Conservation (phyloP, 2,113 vertebrate species). For the Caloenas nicobarica region DNA sequence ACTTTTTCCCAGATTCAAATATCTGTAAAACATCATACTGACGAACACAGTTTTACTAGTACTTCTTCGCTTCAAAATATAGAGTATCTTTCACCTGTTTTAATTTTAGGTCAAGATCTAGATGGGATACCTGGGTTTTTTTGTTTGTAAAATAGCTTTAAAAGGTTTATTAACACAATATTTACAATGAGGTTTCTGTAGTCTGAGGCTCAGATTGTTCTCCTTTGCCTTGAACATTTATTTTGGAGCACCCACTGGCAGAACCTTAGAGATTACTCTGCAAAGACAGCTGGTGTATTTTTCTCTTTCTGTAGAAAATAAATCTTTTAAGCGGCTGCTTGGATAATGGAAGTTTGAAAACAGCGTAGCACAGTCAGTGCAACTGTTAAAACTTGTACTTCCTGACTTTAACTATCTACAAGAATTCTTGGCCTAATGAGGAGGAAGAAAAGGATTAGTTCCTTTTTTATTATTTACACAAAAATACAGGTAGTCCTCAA, state of each 20-base stretch:
- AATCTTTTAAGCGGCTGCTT: not conserved
- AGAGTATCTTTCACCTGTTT: not conserved
- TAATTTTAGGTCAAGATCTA: not conserved
- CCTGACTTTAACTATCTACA: conserved; percentile 47
- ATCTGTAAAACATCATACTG: not conserved
- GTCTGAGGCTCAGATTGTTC: not conserved
- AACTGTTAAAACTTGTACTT: conserved; percentile 53
- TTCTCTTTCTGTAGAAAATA: not conserved
- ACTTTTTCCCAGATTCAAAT: not conserved
- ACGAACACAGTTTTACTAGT: not conserved
- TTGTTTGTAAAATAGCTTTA: not conserved
- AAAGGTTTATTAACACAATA: not conserved
- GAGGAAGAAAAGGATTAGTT: conserved; percentile 46
- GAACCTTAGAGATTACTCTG: conserved; percentile 4
- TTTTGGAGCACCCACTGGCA: not conserved
- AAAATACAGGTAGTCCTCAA: conserved; percentile 27
- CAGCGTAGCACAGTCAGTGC: not conserved
- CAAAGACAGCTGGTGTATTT: not conserved
- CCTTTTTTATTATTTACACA: conserved; percentile 36
- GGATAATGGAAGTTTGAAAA: conserved; percentile 29
- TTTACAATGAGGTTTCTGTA: not conserved
- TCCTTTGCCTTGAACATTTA: not conserved
- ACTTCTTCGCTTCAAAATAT: not conserved
- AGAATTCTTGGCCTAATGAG: conserved; percentile 53
- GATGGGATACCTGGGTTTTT: not conserved